Evolutionary conservation across 2,888 invertebrate genomes (phyloP).

Genomic region (Sisyra nigra): DNA sequence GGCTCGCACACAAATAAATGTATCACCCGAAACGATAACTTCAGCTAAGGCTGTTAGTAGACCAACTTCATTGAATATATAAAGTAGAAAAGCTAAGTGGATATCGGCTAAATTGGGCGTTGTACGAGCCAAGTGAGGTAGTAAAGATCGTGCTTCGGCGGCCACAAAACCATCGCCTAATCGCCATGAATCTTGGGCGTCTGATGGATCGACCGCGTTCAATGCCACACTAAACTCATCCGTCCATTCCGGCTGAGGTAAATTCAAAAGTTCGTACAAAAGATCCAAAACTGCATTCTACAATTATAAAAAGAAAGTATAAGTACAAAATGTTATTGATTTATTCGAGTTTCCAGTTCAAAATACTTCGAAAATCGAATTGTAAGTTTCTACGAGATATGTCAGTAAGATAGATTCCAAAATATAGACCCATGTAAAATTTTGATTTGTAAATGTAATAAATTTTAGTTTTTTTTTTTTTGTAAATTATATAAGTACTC

Average conservation of each 20-base stretch:
- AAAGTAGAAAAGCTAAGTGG: conserved; percentile 75
- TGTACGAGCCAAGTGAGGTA: conserved; percentile 71
- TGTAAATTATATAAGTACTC: too few species aligned
- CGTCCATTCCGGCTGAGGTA: conserved; percentile 84
- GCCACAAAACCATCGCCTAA: conserved; percentile 90
- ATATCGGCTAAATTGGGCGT: conserved; percentile 85
- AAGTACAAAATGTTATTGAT: conserved; percentile 6
- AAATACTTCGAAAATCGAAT: too few species aligned
- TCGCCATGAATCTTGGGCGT: conserved; percentile 73
- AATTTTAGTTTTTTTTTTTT: too few species aligned
- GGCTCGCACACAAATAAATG: conserved; percentile 78
- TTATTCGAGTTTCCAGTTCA: neutral
- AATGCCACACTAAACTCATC: conserved; percentile 82
- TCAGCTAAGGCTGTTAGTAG: conserved; percentile 79
- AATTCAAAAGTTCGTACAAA: conserved; percentile 74
- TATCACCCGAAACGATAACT: conserved; percentile 79
- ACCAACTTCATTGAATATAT: conserved; percentile 75
- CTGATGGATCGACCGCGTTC: conserved; percentile 75
- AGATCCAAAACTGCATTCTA: conserved; percentile 87
- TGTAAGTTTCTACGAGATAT: too few species aligned
- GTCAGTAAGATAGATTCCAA: too few species aligned
- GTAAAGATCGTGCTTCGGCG: conserved; percentile 69
- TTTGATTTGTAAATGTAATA: too few species aligned
- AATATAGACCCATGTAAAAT: too few species aligned
- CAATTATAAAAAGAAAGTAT: conserved; percentile 19